phyloP scores from a whole-genome alignment of 2,888 invertebrate genomes.

The Itoplectis maculator region DNA sequence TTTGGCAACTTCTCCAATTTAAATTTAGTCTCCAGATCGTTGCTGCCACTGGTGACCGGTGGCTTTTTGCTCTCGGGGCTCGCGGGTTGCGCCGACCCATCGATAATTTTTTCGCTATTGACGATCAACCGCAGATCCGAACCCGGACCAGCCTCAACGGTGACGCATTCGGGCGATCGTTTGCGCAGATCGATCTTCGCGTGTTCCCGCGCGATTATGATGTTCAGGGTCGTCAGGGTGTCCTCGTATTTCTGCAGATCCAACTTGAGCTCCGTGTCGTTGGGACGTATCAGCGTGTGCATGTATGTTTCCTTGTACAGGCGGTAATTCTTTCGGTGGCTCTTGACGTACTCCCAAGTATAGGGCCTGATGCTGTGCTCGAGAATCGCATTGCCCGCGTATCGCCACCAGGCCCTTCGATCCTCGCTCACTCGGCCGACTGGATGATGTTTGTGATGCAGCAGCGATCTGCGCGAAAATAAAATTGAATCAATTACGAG shows the following conservation, averaged over 20 bases:
- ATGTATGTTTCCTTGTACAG: slow-evolving; percentile 90
- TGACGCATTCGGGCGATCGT: slow-evolving; percentile 81
- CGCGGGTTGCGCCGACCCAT: slow-evolving; percentile 87
- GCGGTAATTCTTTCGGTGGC: slow-evolving; percentile 89
- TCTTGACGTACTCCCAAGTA: slow-evolving; percentile 90
- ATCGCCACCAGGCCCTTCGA: slow-evolving; percentile 90
- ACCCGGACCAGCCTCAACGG: slow-evolving; percentile 80
- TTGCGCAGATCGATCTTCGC: slow-evolving; percentile 89
- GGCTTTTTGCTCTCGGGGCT: slow-evolving; percentile 88
- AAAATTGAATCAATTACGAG: background rate
- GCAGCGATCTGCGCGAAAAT: slow-evolving; percentile 67
- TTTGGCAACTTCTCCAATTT: slow-evolving; percentile 86
- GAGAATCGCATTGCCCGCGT: slow-evolving; percentile 89
- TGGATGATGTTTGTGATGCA: slow-evolving; percentile 88
- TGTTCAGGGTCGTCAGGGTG: slow-evolving; percentile 89
- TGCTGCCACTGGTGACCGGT: slow-evolving; percentile 84
- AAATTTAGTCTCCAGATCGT: slow-evolving; percentile 86
- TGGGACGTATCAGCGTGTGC: slow-evolving; percentile 89
- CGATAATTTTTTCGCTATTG: slow-evolving; percentile 86
- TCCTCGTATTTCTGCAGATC: slow-evolving; percentile 92
- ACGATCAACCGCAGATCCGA: slow-evolving; percentile 85
- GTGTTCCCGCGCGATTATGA: slow-evolving; percentile 92
- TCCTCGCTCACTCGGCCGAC: slow-evolving; percentile 86
- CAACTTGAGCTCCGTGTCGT: slow-evolving; percentile 90
- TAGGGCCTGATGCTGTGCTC: slow-evolving; percentile 91